phyloP scores from a whole-genome alignment of 2,113 vertebrate genomes.

The Scartelaos histophorus region DNA sequence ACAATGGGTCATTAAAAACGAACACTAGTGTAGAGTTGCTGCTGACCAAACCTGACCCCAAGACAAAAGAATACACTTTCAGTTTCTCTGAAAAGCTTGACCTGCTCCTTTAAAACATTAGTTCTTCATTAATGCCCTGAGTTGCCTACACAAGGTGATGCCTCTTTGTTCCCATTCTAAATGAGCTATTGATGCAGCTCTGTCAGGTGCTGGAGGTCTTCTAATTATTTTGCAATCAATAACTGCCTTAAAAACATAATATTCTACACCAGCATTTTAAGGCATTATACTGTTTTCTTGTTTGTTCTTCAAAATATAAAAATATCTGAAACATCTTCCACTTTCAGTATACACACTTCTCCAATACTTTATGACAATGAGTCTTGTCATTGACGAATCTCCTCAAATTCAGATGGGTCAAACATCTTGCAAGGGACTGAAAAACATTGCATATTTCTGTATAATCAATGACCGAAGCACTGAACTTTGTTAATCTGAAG shows the following conservation, averaged over 20 bases:
- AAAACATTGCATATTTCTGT: too few relatives aligned
- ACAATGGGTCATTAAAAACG: slow-evolving; percentile 26
- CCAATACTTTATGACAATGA: too few relatives aligned
- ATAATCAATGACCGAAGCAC: too few relatives aligned
- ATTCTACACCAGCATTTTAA: background rate
- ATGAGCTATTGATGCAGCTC: slow-evolving; percentile 14
- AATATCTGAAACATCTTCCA: too few relatives aligned
- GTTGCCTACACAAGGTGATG: slow-evolving; percentile 14
- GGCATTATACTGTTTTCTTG: background rate
- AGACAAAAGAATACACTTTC: background rate
- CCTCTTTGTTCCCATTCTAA: slow-evolving; percentile 21
- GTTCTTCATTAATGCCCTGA: slow-evolving; percentile 11
- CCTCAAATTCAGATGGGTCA: too few relatives aligned
- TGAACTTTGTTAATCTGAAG: too few relatives aligned
- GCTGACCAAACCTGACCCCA: slow-evolving; percentile 15
- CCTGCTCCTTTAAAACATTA: background rate
- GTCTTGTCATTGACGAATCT: too few relatives aligned
- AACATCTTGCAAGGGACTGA: too few relatives aligned
- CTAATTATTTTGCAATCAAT: background rate
- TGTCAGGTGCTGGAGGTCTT: slow-evolving; percentile 17
- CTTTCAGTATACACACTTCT: too few relatives aligned
- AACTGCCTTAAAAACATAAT: background rate
- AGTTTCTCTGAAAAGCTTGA: background rate
- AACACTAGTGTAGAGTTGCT: background rate
- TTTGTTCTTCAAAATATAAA: background rate